These are phyloP conservation scores for Microcebus lehilahytsara DNA, from an alignment of 2,113 vertebrate species.

Conservation along the genomic window DNA sequence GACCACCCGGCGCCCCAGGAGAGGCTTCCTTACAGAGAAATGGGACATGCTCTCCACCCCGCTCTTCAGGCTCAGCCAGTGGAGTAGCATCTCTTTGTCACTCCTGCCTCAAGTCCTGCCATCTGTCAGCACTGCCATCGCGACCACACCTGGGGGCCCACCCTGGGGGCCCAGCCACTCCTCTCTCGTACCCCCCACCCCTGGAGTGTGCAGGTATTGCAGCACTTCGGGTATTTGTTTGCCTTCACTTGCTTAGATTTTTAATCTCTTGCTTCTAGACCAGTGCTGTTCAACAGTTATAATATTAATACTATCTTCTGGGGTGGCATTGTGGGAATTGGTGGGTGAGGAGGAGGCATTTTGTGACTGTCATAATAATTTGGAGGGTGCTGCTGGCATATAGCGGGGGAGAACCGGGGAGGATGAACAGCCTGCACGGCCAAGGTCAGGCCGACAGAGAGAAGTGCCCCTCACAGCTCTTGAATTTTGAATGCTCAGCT, in stretches of 20 bases:
- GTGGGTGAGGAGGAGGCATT: neutral
- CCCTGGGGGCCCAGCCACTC: rapidly evolving
- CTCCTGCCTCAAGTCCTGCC: neutral
- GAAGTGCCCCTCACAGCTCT: neutral
- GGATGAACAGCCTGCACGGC: rapidly evolving
- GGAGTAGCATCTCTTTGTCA: neutral
- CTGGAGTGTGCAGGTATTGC: neutral
- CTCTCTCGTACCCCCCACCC: rapidly evolving
- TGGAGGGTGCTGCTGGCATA: neutral
- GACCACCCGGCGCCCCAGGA: neutral
- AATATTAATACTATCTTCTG: too few species aligned
- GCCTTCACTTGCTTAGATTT: neutral
- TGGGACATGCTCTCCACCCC: neutral
- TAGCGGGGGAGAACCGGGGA: neutral
- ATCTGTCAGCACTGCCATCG: neutral
- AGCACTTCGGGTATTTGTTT: neutral
- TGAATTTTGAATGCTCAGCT: neutral
- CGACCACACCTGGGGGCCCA: too few species aligned
- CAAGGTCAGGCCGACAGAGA: neutral
- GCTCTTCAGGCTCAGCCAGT: neutral
- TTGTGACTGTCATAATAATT: neutral
- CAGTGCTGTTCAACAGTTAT: neutral
- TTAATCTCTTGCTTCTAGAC: neutral
- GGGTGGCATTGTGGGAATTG: neutral
- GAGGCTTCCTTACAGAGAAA: neutral